These are phyloP conservation scores for Bostrychus sinensis DNA, from an alignment of 2,113 vertebrate species.

Conservation along the genomic window DNA sequence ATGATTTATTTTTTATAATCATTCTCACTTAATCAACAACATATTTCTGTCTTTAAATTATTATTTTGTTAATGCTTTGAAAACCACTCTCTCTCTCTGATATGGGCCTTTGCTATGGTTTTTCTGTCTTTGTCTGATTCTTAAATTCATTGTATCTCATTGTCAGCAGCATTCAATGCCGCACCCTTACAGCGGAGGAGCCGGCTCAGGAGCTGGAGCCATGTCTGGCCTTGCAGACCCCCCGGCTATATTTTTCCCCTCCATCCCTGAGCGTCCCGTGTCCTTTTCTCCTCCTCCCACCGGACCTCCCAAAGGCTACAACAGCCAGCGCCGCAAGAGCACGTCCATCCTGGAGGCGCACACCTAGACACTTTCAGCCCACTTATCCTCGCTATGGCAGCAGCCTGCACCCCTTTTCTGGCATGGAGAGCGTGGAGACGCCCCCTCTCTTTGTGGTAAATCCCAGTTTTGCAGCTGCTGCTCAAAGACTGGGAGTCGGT, in stretches of 20 bases:
- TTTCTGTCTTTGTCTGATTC: constrained; percentile 60
- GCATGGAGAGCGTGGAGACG: constrained; percentile 71
- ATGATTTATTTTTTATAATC: background rate
- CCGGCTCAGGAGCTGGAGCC: constrained; percentile 69
- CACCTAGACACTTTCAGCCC: constrained; percentile 90
- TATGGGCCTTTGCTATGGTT: constrained; percentile 49
- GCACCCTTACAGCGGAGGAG: constrained; percentile 82
- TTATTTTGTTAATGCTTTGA: constrained; percentile 22
- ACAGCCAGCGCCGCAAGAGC: constrained; percentile 94
- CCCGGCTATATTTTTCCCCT: constrained; percentile 87
- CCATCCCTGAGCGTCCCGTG: constrained; percentile 92
- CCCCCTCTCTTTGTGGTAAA: constrained; percentile 73
- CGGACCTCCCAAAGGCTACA: constrained; percentile 89
- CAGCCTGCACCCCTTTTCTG: constrained; percentile 85
- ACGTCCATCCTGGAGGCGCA: constrained; percentile 97
- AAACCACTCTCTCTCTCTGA: constrained; percentile 36
- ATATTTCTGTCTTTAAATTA: too few species aligned
- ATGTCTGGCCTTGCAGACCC: constrained; percentile 86
- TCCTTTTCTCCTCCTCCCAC: constrained; percentile 96
- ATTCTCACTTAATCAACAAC: too few species aligned
- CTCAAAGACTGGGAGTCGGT: constrained; percentile 83
- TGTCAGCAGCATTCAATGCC: constrained; percentile 91
- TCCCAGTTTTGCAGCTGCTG: constrained; percentile 78
- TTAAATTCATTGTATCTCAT: constrained; percentile 92
- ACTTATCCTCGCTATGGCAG: constrained; percentile 87